Evolutionary conservation across 2,113 vertebrate genomes (phyloP), one percentile per base, ranked within the genome.

Genomic region (Pachycephala philippinensis): DNA sequence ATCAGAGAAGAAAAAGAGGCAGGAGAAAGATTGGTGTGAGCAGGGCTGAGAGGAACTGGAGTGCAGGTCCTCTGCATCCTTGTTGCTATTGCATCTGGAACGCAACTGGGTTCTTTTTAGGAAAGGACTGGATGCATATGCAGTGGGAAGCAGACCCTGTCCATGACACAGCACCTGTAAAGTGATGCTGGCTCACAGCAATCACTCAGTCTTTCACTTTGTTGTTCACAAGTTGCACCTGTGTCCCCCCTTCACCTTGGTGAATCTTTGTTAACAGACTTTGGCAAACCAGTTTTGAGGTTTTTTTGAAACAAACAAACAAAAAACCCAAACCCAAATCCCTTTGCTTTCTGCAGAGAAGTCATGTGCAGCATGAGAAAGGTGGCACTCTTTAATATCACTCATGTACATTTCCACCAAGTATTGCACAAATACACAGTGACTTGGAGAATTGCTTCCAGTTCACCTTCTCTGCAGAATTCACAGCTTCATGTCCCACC

Each of bases 41-140:
- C 23, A 30, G 23, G 39, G 30, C 47, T 57, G 42, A 37, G 50
- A 88, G 35, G 54, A 89, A 21, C 22, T 35, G 28, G 33, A 52
- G 20, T 30, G 53, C 54, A 78, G 21, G 13, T 56, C 23, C 33
- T 39, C 56, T 89, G n/a, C 17, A 39, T 56, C 22, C 2, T 0
- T 2, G 0, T 19, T 56, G n/a, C 30, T 49, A 24, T 1, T 65
- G 23, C 11, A 24, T 26, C 35, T 1, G 0, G 0, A 60, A 37
- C 0, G 1, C 16, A 60, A 3, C 9, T 11, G 39, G 12, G 13
- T 6, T 79, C 19, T 40, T 76, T 59, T 50, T 31, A 28, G 59
- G 40, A 60, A 82, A 52, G 33, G n/a, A 31, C 30, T 40, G 44
- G 54, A 47, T 3, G 3, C 8, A 26, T 0, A 1, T 31, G 42